These are phyloP conservation scores for Dufourea novaeangliae DNA, from an alignment of 1,140 invertebrate species.

Conservation along the genomic window DNA sequence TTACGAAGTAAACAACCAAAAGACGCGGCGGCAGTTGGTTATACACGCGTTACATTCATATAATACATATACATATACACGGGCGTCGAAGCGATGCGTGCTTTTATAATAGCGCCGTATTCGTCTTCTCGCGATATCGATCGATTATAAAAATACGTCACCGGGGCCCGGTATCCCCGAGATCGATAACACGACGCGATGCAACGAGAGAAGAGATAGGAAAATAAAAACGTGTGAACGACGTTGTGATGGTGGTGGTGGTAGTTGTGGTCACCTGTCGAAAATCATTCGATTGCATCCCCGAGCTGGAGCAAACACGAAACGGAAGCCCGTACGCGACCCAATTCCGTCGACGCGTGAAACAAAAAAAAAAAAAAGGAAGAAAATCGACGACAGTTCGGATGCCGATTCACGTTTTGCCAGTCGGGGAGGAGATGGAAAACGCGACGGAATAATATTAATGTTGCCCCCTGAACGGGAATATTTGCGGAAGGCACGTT, in stretches of 20 bases:
- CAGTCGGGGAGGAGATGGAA: neutral
- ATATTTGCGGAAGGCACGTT: constrained; percentile 52
- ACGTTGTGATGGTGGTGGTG: too few species aligned
- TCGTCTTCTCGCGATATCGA: constrained; percentile 57
- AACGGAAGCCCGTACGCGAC: neutral
- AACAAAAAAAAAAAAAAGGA: too few species aligned
- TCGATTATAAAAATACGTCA: constrained; percentile 63
- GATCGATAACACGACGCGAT: neutral
- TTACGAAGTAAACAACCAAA: constrained; percentile 31
- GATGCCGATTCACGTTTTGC: neutral
- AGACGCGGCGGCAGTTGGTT: constrained; percentile 39
- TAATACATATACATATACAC: too few species aligned
- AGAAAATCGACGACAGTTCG: too few species aligned
- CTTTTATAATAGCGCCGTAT: constrained; percentile 58
- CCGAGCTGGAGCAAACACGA: neutral
- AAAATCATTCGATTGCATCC: neutral
- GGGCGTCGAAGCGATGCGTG: constrained; percentile 15
- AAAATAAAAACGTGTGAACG: neutral
- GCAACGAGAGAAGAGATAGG: neutral
- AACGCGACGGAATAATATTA: constrained; percentile 21
- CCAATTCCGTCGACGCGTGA: neutral
- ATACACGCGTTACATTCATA: too few species aligned
- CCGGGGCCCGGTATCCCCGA: constrained; percentile 3
- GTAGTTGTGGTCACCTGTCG: too few species aligned
- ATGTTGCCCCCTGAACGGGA: constrained; percentile 12